Percentiles rank a stretch among this genome's conserved stretches.
phyloP scores from a whole-genome alignment of 2,113 vertebrate species.

The Crotalus helleri region DNA sequence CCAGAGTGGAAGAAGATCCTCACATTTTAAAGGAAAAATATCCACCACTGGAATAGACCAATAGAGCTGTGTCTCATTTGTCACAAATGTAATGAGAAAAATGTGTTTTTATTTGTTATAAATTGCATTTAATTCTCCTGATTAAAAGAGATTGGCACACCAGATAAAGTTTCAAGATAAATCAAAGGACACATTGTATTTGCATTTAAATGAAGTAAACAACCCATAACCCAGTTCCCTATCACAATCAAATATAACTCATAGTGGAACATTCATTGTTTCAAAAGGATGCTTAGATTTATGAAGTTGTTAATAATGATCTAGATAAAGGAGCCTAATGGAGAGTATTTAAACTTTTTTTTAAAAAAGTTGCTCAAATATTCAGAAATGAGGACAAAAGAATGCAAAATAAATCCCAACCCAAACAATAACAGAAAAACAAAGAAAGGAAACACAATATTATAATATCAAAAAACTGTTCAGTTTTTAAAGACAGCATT shows the following conservation, averaged over 20 bases:
- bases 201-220: slow-evolving; percentile 14
- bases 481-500: neutral
- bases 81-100: slow-evolving; percentile 41
- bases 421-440: neutral
- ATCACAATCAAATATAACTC: slow-evolving; percentile 17
- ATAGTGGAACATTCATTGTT: neutral
- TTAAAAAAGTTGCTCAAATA: neutral
- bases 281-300: slow-evolving; percentile 20
- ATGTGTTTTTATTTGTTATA: slow-evolving; percentile 30
- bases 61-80: slow-evolving; percentile 49
- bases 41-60: slow-evolving; percentile 50
- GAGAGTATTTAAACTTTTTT: neutral
- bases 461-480: neutral
- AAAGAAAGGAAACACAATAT: neutral
- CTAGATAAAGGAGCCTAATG: neutral
- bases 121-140: slow-evolving; percentile 26
- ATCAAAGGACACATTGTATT: slow-evolving; percentile 39
- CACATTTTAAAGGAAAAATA: slow-evolving; percentile 45
- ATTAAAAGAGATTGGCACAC: slow-evolving; percentile 21
- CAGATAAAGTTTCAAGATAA: slow-evolving; percentile 34
- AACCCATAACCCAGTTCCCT: neutral
- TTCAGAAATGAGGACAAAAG: neutral
- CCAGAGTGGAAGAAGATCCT: slow-evolving; percentile 41
- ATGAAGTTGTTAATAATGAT: neutral
- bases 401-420: neutral